A percentile compares a stretch with the other conserved stretches of the same genome.
Evolutionary conservation across 2,797 vertebrate genomes (phyloP).

Genomic region (Malacoctenus gilli): DNA sequence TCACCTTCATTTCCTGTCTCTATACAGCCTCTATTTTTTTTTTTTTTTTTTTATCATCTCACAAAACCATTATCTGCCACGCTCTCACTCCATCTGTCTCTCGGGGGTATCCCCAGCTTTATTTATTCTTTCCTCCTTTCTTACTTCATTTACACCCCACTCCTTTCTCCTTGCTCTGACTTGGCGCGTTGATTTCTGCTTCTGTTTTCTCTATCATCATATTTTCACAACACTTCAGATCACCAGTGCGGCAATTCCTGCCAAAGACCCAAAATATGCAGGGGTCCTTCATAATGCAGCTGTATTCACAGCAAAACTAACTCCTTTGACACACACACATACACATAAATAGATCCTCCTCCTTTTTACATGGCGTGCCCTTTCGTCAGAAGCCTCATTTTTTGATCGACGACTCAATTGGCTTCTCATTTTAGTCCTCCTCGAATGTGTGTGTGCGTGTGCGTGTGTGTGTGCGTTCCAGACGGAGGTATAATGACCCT

Average conservation of each 20-base stretch:
- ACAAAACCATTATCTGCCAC: constrained; percentile 56
- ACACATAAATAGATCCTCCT: constrained; percentile 13
- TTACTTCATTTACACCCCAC: constrained; percentile 40
- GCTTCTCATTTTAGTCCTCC: constrained; percentile 58
- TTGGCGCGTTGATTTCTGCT: constrained; percentile 20
- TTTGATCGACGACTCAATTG: constrained; percentile 62
- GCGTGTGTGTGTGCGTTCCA: constrained; percentile 18
- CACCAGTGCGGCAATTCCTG: constrained; percentile 16
- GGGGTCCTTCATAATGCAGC: constrained; percentile 23
- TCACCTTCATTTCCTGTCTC: constrained; percentile 61
- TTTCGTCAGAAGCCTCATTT: constrained; percentile 65
- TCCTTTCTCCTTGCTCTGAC: constrained; percentile 6
- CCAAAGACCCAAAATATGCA: constrained; percentile 13
- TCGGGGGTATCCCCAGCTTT: constrained; percentile 43
- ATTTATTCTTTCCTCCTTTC: constrained; percentile 54
- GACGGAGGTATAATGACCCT: constrained; percentile 68
- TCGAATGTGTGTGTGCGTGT: constrained; percentile 5
- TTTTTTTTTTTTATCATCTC: constrained; percentile 38
- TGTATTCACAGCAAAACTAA: constrained; percentile 8
- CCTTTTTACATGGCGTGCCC: constrained; percentile 33
- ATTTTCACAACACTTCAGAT: constrained; percentile 13
- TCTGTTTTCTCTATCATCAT: background rate
- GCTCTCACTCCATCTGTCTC: constrained; percentile 30
- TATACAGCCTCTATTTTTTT: constrained; percentile 16
- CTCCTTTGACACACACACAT: constrained; percentile 1